Percentiles rank a stretch among this genome's conserved stretches.
These are phyloP conservation scores for Otocyon megalotis DNA, from an alignment of 2,113 vertebrate species.

Conservation along the genomic window DNA sequence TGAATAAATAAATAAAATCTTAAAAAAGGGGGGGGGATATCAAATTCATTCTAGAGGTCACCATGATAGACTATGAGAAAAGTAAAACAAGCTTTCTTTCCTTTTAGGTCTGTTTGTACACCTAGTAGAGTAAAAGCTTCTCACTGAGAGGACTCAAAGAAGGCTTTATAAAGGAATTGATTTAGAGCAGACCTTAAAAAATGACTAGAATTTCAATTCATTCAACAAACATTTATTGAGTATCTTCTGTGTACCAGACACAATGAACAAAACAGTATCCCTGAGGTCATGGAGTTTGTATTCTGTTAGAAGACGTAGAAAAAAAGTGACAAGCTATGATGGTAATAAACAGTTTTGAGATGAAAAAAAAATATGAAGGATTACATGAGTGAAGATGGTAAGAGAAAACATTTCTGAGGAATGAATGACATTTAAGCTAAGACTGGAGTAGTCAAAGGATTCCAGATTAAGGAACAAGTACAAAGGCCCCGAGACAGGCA, in stretches of 20 bases:
- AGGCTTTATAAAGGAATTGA: not conserved
- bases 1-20: no score
- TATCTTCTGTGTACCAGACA: not conserved
- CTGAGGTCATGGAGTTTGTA: not conserved
- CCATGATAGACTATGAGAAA: not conserved
- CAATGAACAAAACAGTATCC: not conserved
- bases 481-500: not conserved
- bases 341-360: not conserved
- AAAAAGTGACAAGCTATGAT: not conserved
- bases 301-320: not conserved
- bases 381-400: not conserved
- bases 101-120: not conserved
- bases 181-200: conserved; percentile 32
- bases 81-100: conserved; percentile 21
- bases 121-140: conserved; percentile 19
- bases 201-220: not conserved
- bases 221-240: conserved; percentile 23
- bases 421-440: conserved; percentile 1
- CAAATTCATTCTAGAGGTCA: not conserved
- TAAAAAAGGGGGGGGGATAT: not conserved
- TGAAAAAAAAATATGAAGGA: conserved; percentile 20
- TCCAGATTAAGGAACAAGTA: not conserved
- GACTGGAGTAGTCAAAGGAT: not conserved
- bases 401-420: conserved; percentile 36
- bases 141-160: not conserved